phyloP scores from a whole-genome alignment of 2,888 invertebrate genomes.

The Dermolepida albohirtum region DNA sequence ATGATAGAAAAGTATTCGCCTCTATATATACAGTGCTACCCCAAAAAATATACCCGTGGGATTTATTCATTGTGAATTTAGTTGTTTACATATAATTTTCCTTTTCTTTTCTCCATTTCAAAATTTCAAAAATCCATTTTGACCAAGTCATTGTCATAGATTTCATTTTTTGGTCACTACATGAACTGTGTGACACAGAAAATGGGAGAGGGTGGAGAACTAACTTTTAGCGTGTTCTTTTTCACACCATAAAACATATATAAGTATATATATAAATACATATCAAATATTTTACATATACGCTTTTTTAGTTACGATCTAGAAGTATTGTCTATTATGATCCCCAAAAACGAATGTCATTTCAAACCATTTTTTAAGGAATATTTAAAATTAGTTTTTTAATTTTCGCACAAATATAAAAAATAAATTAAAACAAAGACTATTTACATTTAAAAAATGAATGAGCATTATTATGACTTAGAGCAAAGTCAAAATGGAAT shows the following conservation, averaged over 20 bases:
- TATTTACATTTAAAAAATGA: too few relatives aligned
- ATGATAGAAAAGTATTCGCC: too few relatives aligned
- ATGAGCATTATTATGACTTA: background rate
- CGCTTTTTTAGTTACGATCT: conserved; percentile 7
- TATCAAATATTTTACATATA: background rate
- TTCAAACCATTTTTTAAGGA: background rate
- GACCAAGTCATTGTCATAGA: conserved; percentile 1
- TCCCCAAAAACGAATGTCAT: conserved; percentile 7
- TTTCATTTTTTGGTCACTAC: background rate
- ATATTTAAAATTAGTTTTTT: background rate
- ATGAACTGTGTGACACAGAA: background rate
- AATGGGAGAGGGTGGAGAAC: background rate
- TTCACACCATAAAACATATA: background rate
- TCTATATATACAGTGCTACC: too few relatives aligned
- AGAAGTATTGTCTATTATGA: conserved; percentile 23
- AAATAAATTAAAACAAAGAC: too few relatives aligned
- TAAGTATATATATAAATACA: too few relatives aligned
- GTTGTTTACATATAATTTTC: background rate
- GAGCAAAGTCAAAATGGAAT: conserved; percentile 23
- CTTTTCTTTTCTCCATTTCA: background rate
- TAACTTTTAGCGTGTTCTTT: background rate
- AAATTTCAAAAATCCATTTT: conserved; percentile 3
- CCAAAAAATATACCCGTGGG: too few relatives aligned
- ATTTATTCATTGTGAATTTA: background rate
- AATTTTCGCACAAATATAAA: too few relatives aligned